phyloP scores from a whole-genome alignment of 1,140 invertebrate genomes.

The Heliconius congener region DNA sequence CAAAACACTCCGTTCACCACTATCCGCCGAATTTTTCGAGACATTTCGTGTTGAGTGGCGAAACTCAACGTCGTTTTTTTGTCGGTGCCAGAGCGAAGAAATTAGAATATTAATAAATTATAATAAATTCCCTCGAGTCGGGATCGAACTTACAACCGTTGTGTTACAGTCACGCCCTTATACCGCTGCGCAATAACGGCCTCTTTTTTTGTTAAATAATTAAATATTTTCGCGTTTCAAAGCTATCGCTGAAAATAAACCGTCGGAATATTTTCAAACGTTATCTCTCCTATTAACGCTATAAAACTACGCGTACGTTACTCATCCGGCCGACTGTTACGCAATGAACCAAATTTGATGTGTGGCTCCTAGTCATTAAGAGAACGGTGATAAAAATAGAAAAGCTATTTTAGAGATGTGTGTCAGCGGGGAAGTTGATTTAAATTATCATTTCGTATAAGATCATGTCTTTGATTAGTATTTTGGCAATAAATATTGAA shows the following conservation, averaged over 20 bases:
- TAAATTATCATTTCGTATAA: conserved; percentile 29
- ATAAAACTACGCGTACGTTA: conserved; percentile 23
- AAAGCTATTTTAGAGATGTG: conserved; percentile 64
- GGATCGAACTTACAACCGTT: no score
- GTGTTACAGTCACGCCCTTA: no score
- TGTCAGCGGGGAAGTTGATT: conserved; percentile 66
- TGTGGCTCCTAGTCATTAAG: conserved; percentile 60
- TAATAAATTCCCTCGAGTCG: no score
- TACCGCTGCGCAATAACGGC: no score
- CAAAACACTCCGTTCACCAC: no score
- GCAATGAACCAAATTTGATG: conserved; percentile 59
- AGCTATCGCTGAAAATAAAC: neutral
- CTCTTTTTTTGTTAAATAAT: no score
- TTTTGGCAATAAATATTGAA: neutral
- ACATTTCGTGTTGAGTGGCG: no score
- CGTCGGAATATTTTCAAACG: neutral
- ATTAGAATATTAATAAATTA: no score
- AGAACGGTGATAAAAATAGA: conserved; percentile 62
- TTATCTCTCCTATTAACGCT: conserved; percentile 4
- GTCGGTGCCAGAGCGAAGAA: no score
- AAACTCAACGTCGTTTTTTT: no score
- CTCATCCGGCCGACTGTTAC: conserved; percentile 41
- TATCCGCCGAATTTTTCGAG: no score
- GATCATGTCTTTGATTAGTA: conserved; percentile 8
- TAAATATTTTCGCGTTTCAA: neutral